Base-by-base conservation (phyloP, 2,113 vertebrate genomes). In the Zootoca vivipara region DNA sequence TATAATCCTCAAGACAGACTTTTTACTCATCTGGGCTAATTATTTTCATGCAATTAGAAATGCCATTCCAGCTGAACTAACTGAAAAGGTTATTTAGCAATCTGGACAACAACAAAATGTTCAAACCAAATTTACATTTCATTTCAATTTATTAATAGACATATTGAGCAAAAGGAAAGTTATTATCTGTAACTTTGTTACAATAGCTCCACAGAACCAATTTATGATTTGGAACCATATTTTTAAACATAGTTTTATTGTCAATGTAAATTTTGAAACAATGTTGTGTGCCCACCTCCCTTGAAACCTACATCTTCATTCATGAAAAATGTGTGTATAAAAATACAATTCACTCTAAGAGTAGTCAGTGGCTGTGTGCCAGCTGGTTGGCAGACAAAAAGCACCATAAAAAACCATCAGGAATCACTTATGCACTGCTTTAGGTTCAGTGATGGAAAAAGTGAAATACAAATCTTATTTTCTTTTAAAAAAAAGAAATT, bases 111-210 rank as follows among this genome's bases (percentile, higher is more conserved):
- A 82, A 20, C 33, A 78, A 24, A 15, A 58, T 88, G 40, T 85
- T 87, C 46, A 78, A 79, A 69, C 22, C 64, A 72, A 46, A 84
- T 72, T 92, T 72, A 70, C 9, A 87, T 82, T 82, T 58, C 15
- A 86, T 46, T 85, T 69, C 65, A n/a, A 90, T 24, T 35, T 1
- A 70, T 70, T 89, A 88, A 75, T 33, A 88, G 7, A 78, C 22
- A 42, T 72, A 72, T 58, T 80, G 80, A 87, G 24, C 62, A 87
- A 70, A 80, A 72, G 42, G 16, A 38, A 80, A 70, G 72, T 12
- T 72, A 33, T 46, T 35, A 80, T 56, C 65, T 79, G 24, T 87
- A 87, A 80, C 33, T 87, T 58, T 58, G 77, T 87, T 80, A 52
- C 12, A 30, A 10, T 69, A 87, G 35, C 58, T 79, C 24, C 13